Conservation (phyloP, 2,888 invertebrate species). For the Cyaniris semiargus region DNA sequence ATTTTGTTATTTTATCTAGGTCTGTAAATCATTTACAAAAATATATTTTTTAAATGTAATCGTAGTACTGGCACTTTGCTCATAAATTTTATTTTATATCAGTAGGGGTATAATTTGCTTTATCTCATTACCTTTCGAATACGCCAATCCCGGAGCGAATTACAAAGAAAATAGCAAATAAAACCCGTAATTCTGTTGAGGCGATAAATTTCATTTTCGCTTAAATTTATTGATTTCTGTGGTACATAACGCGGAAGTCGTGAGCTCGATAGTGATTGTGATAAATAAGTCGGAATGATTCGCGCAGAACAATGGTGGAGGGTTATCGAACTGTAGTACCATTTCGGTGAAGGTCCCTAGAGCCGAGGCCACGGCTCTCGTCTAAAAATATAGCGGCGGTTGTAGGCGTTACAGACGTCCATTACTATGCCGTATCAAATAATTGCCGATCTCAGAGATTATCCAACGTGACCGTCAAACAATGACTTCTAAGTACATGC, state of each 20-base stretch:
- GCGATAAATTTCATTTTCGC: constrained; percentile 29
- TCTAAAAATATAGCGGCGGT: constrained; percentile 27
- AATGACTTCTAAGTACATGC: not conserved
- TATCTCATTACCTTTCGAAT: constrained; percentile 7
- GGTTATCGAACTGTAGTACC: constrained; percentile 73
- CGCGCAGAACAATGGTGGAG: constrained; percentile 65
- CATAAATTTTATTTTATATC: not conserved
- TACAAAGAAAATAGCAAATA: constrained; percentile 20
- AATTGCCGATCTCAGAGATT: constrained; percentile 7
- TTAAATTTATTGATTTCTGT: constrained; percentile 51
- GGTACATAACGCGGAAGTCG: constrained; percentile 74
- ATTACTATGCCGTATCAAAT: constrained; percentile 8
- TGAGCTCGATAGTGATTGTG: constrained; percentile 63
- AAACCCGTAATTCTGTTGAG: constrained; percentile 14
- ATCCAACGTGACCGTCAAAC: not conserved
- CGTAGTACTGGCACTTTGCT: not conserved
- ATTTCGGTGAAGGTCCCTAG: constrained; percentile 76
- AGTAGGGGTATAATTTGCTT: not conserved
- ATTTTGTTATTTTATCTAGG: too few species aligned
- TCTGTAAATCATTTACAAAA: too few species aligned
- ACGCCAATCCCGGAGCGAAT: not conserved
- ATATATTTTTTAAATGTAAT: not conserved
- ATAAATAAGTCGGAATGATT: constrained; percentile 71
- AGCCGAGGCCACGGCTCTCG: constrained; percentile 58
- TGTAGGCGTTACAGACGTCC: not conserved